A percentile compares a stretch with the other conserved stretches of the same genome.
These are phyloP conservation scores for Anas platyrhynchos DNA, from an alignment of 2,113 vertebrate genomes.

Conservation along the genomic window DNA sequence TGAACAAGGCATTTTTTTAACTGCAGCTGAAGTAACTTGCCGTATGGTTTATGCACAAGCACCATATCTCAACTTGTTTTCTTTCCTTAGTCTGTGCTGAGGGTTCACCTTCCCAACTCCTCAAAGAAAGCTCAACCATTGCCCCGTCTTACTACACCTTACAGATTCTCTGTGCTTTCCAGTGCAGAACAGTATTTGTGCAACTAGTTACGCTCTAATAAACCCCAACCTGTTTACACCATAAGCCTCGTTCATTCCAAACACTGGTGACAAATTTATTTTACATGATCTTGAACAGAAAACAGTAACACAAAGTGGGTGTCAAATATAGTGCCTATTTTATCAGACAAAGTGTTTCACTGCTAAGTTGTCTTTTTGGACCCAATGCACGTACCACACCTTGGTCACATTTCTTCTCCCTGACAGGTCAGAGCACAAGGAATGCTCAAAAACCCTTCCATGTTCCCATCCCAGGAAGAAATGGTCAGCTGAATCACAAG, in stretches of 20 bases:
- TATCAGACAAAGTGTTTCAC: background rate
- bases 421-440: background rate
- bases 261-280: background rate
- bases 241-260: background rate
- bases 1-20: background rate
- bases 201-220: background rate
- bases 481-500: background rate
- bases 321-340: background rate
- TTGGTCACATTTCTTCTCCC: background rate
- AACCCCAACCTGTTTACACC: background rate
- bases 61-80: background rate
- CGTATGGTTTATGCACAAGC: background rate
- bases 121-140: background rate
- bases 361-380: background rate
- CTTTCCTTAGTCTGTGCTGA: background rate
- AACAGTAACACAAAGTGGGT: background rate
- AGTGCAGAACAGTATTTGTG: background rate
- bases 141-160: background rate
- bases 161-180: background rate
- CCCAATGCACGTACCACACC: background rate
- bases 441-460: fast-evolving
- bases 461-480: background rate
- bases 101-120: background rate
- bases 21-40: background rate
- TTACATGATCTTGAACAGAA: background rate